phyloP scores from a whole-genome alignment of 2,888 invertebrate genomes.

The Ophioninae sp. region DNA sequence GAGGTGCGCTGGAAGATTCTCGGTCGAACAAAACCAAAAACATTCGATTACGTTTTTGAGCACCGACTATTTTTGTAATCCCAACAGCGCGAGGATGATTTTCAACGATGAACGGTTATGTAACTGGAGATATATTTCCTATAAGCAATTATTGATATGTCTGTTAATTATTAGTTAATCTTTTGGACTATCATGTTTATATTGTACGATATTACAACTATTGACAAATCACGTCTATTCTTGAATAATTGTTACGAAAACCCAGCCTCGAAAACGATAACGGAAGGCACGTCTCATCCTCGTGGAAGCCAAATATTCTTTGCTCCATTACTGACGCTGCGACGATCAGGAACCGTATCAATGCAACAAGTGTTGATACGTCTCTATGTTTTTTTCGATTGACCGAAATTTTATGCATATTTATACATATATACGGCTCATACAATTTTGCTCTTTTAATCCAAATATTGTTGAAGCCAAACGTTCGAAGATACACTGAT shows the following conservation, averaged over 20 bases:
- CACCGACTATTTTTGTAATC: not conserved
- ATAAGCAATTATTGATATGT: slow-evolving; percentile 30
- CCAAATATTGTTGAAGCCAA: no score
- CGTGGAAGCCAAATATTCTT: not conserved
- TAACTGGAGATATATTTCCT: slow-evolving; percentile 13
- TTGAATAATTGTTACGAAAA: slow-evolving; percentile 5
- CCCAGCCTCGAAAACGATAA: not conserved
- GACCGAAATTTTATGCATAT: not conserved
- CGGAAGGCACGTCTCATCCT: no score
- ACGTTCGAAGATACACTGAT: no score
- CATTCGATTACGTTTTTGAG: not conserved
- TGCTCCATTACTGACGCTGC: not conserved
- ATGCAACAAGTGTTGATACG: not conserved
- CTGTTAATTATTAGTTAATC: slow-evolving; percentile 40
- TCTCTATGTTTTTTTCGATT: not conserved
- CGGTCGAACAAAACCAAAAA: not conserved
- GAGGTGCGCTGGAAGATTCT: not conserved
- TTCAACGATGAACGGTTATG: slow-evolving; percentile 14
- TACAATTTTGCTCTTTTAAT: no score
- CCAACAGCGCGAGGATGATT: not conserved
- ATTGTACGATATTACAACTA: slow-evolving; percentile 52
- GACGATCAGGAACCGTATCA: not conserved
- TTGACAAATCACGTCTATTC: slow-evolving; percentile 4
- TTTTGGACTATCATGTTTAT: slow-evolving; percentile 59
- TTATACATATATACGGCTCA: not conserved